Evolutionary conservation across 2,888 invertebrate species (phyloP).

Genomic region (Liodrosophila aerea): DNA sequence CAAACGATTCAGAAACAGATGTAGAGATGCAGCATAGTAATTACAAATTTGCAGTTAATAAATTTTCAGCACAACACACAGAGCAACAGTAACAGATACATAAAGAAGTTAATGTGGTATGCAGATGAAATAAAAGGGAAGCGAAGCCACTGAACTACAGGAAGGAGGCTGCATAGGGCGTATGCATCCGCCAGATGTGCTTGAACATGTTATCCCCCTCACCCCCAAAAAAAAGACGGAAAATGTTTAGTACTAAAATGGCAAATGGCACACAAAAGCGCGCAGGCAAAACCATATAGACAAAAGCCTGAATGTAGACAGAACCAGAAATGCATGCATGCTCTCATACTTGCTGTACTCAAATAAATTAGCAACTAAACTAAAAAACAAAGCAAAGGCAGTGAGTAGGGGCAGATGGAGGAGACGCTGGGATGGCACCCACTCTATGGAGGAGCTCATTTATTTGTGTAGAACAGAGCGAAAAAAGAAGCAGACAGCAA

Average conservation of each 20-base stretch:
- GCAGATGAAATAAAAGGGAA: background rate
- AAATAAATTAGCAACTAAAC: constrained; percentile 75
- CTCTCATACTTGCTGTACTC: constrained; percentile 33
- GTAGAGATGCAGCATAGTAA: constrained; percentile 36
- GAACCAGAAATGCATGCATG: constrained; percentile 54
- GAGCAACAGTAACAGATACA: constrained; percentile 31
- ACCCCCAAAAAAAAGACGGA: constrained; percentile 22
- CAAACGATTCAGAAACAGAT: background rate
- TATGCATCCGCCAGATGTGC: constrained; percentile 52
- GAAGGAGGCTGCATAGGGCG: constrained; percentile 3
- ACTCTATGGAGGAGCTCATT: constrained; percentile 2
- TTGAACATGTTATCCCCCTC: constrained; percentile 44
- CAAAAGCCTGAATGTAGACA: constrained; percentile 48
- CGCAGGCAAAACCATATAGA: background rate
- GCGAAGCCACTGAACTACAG: too few relatives aligned
- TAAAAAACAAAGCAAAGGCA: constrained; percentile 57
- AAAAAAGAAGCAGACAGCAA: constrained; percentile 31
- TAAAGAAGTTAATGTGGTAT: constrained; percentile 29
- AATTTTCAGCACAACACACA: constrained; percentile 54
- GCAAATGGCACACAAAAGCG: constrained; percentile 37
- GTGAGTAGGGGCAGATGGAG: constrained; percentile 4
- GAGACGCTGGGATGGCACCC: background rate
- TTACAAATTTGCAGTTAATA: constrained; percentile 69
- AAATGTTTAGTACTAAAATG: constrained; percentile 32
- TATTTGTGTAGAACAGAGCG: constrained; percentile 12